A percentile compares a stretch with the other conserved stretches of the same genome.
phyloP scores from a whole-genome alignment of 1,140 invertebrate genomes.

The Mya arenaria region DNA sequence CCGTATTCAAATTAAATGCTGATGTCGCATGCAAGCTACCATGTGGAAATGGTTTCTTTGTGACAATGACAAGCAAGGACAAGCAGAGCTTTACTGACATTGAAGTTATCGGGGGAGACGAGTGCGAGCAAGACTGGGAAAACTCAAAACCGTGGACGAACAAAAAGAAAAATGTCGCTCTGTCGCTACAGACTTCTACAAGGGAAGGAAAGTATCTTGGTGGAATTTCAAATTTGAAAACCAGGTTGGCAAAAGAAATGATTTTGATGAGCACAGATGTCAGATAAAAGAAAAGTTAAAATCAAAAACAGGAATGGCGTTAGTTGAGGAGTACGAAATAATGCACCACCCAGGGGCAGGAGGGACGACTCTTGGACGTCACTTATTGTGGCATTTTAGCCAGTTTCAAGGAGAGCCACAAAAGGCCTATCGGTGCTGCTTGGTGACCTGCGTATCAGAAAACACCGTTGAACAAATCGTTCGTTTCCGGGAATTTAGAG shows the following conservation, averaged over 20 bases:
- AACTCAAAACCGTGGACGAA: background rate
- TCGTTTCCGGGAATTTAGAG: slow-evolving; percentile 13
- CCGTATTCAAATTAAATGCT: background rate
- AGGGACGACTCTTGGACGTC: slow-evolving; percentile 25
- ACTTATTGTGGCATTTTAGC: slow-evolving; percentile 34
- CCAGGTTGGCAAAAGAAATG: slow-evolving; percentile 9
- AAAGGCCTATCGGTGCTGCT: slow-evolving; percentile 18
- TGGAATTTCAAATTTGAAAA: slow-evolving; percentile 28
- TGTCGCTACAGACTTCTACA: background rate
- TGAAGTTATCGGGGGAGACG: slow-evolving; percentile 18
- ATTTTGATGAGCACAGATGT: background rate
- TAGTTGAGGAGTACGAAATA: background rate
- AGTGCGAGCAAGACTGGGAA: background rate
- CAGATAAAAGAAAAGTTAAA: slow-evolving; percentile 7
- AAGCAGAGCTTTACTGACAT: background rate
- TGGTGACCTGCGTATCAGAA: background rate
- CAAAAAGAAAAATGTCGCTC: background rate
- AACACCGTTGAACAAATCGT: slow-evolving; percentile 21
- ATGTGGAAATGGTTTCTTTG: background rate
- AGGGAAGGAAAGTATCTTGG: slow-evolving; percentile 10
- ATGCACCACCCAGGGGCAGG: slow-evolving; percentile 35
- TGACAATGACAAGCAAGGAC: slow-evolving; percentile 16
- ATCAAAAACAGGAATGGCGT: background rate
- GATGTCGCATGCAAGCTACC: slow-evolving; percentile 17
- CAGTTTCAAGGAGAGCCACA: slow-evolving; percentile 1